These are phyloP conservation scores for Calyptommatus sinebrachiatus DNA, from an alignment of 2,113 vertebrate genomes.

Conservation along the genomic window DNA sequence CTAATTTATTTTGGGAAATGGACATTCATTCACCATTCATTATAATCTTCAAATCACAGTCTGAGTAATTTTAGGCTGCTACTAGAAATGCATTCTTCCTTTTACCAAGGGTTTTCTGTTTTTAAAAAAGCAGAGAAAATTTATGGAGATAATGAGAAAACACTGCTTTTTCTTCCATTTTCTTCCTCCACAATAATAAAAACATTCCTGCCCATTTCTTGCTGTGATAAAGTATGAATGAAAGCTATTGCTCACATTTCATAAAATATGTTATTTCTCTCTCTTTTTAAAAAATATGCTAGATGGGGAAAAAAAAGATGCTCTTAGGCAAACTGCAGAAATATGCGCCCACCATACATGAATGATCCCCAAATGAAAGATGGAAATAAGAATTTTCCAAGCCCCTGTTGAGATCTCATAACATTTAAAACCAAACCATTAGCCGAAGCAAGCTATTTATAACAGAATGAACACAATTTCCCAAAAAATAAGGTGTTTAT, in stretches of 20 bases:
- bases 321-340: background rate
- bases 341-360: background rate
- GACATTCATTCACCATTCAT: slow-evolving; percentile 43
- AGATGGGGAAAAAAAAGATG: slow-evolving; percentile 1
- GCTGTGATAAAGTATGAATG: slow-evolving; percentile 23
- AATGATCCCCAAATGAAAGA: background rate
- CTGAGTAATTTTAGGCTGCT: background rate
- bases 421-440: slow-evolving; percentile 21
- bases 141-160: background rate
- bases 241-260: background rate
- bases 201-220: slow-evolving; percentile 31
- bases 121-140: background rate
- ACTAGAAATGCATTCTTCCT: background rate
- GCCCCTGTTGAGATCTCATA: slow-evolving; percentile 50
- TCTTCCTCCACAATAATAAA: slow-evolving; percentile 41
- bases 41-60: background rate
- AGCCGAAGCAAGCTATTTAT: slow-evolving; percentile 28
- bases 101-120: too few species aligned
- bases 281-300: background rate
- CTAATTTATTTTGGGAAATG: background rate
- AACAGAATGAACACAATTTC: slow-evolving; percentile 36
- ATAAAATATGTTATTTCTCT: background rate
- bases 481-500: slow-evolving; percentile 31
- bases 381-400: slow-evolving; percentile 2
- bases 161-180: slow-evolving; percentile 17